Evolutionary conservation across 2,888 invertebrate genomes (phyloP).

Genomic region (Omphaloscelis lunosa): DNA sequence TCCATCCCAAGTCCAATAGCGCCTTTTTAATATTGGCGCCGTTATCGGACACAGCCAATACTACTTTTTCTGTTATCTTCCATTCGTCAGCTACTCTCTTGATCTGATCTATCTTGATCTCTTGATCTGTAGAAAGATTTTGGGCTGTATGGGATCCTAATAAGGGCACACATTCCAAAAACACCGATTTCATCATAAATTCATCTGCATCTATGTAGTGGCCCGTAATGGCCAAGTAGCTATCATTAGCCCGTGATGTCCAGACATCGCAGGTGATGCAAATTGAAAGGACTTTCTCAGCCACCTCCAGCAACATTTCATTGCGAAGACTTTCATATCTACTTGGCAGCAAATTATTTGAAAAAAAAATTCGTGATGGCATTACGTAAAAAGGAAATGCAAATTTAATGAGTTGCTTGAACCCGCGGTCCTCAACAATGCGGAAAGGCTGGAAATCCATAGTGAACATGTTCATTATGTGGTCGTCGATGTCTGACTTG

Average conservation of each 20-base stretch:
- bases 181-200: slow-evolving; percentile 11
- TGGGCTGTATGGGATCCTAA: slow-evolving; percentile 6
- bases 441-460: slow-evolving; percentile 18
- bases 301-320: slow-evolving; percentile 14
- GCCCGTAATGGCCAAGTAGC: neutral
- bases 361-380: slow-evolving; percentile 14
- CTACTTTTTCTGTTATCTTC: slow-evolving; percentile 15
- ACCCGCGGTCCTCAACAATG: slow-evolving; percentile 1
- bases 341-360: neutral
- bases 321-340: slow-evolving; percentile 17
- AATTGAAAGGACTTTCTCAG: slow-evolving; percentile 5
- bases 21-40: slow-evolving; percentile 30
- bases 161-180: slow-evolving; percentile 20
- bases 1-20: slow-evolving; percentile 21
- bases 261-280: slow-evolving; percentile 7
- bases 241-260: slow-evolving; percentile 7
- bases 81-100: slow-evolving; percentile 14
- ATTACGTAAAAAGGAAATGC: slow-evolving; percentile 14
- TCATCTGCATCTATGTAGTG: slow-evolving; percentile 9
- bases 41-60: slow-evolving; percentile 26
- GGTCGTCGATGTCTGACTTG: slow-evolving; percentile 12
- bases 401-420: slow-evolving; percentile 13
- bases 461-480: slow-evolving; percentile 8
- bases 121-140: slow-evolving; percentile 8
- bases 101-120: no score